These are phyloP conservation scores for Rallus limicola DNA, from an alignment of 2,113 vertebrate species.

Conservation along the genomic window DNA sequence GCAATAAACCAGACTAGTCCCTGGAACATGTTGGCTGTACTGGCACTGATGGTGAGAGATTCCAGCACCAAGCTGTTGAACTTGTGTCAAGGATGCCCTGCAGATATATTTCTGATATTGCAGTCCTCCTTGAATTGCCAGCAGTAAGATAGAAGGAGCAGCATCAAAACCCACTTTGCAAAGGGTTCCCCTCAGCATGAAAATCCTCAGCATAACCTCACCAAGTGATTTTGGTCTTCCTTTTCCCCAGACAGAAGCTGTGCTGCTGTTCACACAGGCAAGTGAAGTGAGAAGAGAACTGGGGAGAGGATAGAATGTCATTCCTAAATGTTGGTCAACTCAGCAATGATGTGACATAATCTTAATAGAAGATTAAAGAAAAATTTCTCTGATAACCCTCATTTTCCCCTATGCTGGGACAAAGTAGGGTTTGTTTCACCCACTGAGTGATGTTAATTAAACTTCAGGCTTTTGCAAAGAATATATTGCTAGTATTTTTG, in stretches of 20 bases:
- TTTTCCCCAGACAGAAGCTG: background rate
- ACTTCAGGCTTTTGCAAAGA: background rate
- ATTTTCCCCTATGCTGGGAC: background rate
- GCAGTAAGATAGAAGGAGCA: background rate
- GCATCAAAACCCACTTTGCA: background rate
- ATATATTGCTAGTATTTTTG: background rate
- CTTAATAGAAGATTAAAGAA: background rate
- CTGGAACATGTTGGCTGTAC: background rate
- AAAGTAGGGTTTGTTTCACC: background rate
- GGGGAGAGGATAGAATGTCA: background rate
- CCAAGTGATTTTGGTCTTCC: background rate
- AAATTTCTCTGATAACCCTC: background rate
- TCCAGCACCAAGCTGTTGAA: background rate
- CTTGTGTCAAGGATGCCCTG: background rate
- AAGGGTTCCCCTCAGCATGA: background rate
- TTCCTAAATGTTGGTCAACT: background rate
- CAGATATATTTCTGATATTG: background rate
- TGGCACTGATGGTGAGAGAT: background rate
- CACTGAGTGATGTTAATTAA: background rate
- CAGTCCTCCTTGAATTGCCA: background rate
- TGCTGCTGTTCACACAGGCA: background rate
- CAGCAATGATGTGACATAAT: background rate
- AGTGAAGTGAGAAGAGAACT: background rate
- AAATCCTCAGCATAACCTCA: background rate
- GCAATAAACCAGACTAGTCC: background rate